Base-by-base conservation (phyloP, 23 tunicate genomes). In the Corella eumyota region DNA sequence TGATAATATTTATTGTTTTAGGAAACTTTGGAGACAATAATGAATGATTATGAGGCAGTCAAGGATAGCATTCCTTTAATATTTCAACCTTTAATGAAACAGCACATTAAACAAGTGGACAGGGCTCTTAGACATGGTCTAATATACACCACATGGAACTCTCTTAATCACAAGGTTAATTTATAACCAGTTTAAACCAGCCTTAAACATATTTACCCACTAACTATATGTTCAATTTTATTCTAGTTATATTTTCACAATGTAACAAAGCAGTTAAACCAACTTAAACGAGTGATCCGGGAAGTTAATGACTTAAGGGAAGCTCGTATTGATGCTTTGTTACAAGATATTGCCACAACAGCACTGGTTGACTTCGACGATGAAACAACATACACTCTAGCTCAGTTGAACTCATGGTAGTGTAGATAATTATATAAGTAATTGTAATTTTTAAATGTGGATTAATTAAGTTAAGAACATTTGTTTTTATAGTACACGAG, bases 81-180 rank as follows among this genome's bases (percentile, higher is more conserved):
- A 32, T 79, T 92, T 61, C 55, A 33, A 54, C 86, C 86, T 7
- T 48, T 92, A 36, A 72, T 92, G 85, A 83, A 92, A 50, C 79
- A 73, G n/a, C 98, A 92, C 58, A 2, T 81, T 27, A 75, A 82
- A 60, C 64, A 76, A 52, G 93, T 92, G 24, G 86, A 83, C 26
- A 55, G 74, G 0, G 85, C 85, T 7, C 62, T 92, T 4, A 52
- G 85, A 37, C 84, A 83, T 51, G 98, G 98, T 0, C 76, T 92
- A 24, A 69, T 92, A 3, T 83, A 75, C 61, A 73, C 76, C 32
- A 82, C 98, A 4, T 92, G 98, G 98, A 81, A 73, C 77, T 83
- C 93, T 6, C 81, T 92, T 50, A 92, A 81, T 62, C 93, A 92
- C 50, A 69, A 85, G 57, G 91, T 81, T 32, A 61, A 49, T 1